phyloP scores from a whole-genome alignment of 2,888 invertebrate species.

The Parthenolecanium corni region DNA sequence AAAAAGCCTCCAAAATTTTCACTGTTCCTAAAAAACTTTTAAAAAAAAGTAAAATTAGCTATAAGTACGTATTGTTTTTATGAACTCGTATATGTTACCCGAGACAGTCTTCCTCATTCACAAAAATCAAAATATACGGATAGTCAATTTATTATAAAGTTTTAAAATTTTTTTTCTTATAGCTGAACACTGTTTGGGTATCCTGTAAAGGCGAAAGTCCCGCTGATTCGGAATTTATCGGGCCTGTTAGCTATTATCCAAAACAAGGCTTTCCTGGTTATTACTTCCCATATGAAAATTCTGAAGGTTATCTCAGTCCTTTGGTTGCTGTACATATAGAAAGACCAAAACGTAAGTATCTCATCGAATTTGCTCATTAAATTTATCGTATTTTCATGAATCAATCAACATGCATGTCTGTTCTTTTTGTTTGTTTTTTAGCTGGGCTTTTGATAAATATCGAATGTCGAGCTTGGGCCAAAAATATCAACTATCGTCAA shows the following conservation, averaged over 20 bases:
- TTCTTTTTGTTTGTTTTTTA: constrained; percentile 38
- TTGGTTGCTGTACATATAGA: constrained; percentile 74
- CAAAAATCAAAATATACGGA: no score
- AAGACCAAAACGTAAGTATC: constrained; percentile 68
- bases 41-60: background rate
- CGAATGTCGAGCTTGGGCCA: constrained; percentile 82
- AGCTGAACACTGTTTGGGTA: constrained; percentile 68
- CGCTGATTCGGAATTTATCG: constrained; percentile 82
- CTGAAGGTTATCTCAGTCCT: constrained; percentile 78
- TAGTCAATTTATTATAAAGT: no score
- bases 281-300: constrained; percentile 79
- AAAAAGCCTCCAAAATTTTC: no score
- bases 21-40: no score
- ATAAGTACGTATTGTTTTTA: no score
- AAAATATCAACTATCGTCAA: constrained; percentile 62
- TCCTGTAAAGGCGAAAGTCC: constrained; percentile 90
- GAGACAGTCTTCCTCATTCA: no score
- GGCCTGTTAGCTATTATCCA: constrained; percentile 68
- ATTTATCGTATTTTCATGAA: background rate
- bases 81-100: no score
- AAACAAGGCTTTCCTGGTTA: constrained; percentile 75
- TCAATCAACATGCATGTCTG: no score
- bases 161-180: constrained; percentile 25
- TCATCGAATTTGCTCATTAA: background rate
- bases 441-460: constrained; percentile 55